Percentiles rank a stretch among this genome's conserved stretches.
Evolutionary conservation across 2,888 invertebrate genomes (phyloP).

Genomic region (Ernsta delagoae): DNA sequence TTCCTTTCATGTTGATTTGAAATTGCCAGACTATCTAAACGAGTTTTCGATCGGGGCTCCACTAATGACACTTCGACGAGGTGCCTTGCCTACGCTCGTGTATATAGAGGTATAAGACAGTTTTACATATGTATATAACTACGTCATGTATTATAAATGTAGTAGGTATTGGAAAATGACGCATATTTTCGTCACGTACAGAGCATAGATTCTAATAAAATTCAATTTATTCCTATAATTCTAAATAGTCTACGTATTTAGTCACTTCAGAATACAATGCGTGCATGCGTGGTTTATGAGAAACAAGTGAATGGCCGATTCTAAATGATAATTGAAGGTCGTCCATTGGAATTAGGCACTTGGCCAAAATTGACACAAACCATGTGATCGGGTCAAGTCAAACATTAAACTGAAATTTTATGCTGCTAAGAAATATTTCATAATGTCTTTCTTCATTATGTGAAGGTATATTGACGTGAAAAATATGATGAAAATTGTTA

Average conservation of each 20-base stretch:
- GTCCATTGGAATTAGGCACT: conserved; percentile 40
- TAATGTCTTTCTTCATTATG: no score
- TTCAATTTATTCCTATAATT: conserved; percentile 37
- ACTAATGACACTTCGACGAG: conserved; percentile 46
- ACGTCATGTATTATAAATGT: no score
- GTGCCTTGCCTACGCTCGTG: conserved; percentile 42
- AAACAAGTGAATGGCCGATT: conserved; percentile 32
- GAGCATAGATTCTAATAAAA: conserved; percentile 29
- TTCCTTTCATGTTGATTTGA: conserved; percentile 28
- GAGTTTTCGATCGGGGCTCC: conserved; percentile 51
- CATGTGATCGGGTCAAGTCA: conserved; percentile 12
- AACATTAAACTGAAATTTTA: no score
- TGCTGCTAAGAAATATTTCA: no score
- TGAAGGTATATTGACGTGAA: no score
- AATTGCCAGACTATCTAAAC: conserved; percentile 46
- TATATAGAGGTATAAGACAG: not conserved
- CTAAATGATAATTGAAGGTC: conserved; percentile 43
- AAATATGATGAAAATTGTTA: no score
- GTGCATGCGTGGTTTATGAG: conserved; percentile 10
- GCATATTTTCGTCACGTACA: conserved; percentile 37
- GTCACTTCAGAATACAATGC: not conserved
- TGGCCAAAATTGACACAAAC: conserved; percentile 41
- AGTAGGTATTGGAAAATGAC: conserved; percentile 34
- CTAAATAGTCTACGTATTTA: conserved; percentile 7
- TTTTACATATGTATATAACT: conserved; percentile 7